Evolutionary conservation across 2,797 vertebrate species (phyloP).

Genomic region (Eupleurogrammus muticus): DNA sequence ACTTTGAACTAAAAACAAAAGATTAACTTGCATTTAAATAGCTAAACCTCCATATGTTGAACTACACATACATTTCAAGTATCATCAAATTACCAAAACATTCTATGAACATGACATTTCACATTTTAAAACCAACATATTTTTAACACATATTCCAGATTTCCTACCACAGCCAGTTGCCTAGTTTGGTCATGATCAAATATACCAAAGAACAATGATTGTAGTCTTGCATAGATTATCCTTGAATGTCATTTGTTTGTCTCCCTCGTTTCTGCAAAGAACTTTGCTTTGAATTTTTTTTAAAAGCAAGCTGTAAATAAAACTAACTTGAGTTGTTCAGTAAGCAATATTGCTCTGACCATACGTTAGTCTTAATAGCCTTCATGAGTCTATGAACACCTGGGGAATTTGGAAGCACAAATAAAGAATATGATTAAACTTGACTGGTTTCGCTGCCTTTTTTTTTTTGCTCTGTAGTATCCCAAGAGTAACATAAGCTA

Average conservation of each 20-base stretch:
- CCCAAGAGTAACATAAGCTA: conserved; percentile 66
- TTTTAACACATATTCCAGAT: background rate
- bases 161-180: background rate
- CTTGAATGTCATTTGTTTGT: conserved; percentile 32
- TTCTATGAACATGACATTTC: background rate
- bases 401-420: conserved; percentile 55
- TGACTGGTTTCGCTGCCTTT: conserved; percentile 58
- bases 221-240: conserved; percentile 21
- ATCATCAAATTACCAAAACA: background rate
- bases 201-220: background rate
- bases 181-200: background rate
- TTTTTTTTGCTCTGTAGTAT: conserved; percentile 59
- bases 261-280: conserved; percentile 28
- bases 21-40: background rate
- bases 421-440: conserved; percentile 70
- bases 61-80: background rate
- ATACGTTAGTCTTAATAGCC: conserved; percentile 53
- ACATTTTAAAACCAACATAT: background rate
- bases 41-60: background rate
- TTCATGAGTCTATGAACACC: conserved; percentile 26
- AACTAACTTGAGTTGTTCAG: conserved; percentile 42
- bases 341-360: conserved; percentile 32
- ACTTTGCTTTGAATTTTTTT: conserved; percentile 36
- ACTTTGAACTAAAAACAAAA: conserved; percentile 3
- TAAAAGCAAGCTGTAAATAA: conserved; percentile 55